Percentiles rank a stretch among this genome's conserved stretches.
Evolutionary conservation across 2,113 vertebrate genomes (phyloP).

Genomic region (Hepsetus odoe): DNA sequence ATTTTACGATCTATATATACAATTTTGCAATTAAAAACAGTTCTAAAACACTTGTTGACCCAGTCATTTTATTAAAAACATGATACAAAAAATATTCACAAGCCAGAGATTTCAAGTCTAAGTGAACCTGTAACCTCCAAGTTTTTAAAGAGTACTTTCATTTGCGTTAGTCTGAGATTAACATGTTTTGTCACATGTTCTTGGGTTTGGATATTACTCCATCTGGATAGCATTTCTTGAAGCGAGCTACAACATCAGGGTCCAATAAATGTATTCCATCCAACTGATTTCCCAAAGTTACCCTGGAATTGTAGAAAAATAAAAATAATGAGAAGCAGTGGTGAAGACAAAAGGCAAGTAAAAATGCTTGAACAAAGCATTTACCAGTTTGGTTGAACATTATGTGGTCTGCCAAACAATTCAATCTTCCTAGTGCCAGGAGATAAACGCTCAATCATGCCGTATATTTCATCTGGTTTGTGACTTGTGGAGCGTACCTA

Average conservation of each 20-base stretch:
- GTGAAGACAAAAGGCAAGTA: not conserved
- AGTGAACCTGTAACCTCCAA: not conserved
- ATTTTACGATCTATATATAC: not conserved
- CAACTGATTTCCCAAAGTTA: slow-evolving; percentile 91
- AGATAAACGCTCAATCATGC: slow-evolving; percentile 92
- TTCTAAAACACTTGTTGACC: not conserved
- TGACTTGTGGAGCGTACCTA: slow-evolving; percentile 94
- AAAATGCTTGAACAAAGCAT: not conserved
- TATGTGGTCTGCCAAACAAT: slow-evolving; percentile 89
- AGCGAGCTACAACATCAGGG: slow-evolving; percentile 88
- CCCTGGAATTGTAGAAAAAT: slow-evolving; percentile 71
- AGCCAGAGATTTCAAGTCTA: not conserved
- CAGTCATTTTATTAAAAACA: slow-evolving; percentile 43
- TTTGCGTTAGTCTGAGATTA: not conserved
- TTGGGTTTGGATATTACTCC: slow-evolving; percentile 92
- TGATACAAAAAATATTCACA: slow-evolving; percentile 20
- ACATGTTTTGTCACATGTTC: slow-evolving; percentile 71
- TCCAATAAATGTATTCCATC: slow-evolving; percentile 92
- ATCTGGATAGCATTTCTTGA: slow-evolving; percentile 89
- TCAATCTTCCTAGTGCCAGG: slow-evolving; percentile 92
- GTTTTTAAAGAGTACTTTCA: slow-evolving; percentile 7
- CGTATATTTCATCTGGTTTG: slow-evolving; percentile 94
- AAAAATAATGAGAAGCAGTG: not conserved
- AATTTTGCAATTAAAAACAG: not conserved
- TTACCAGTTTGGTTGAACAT: slow-evolving; percentile 94